A percentile compares a stretch with the other conserved stretches of the same genome.
Conservation (phyloP, 2,113 vertebrate genomes). For the Erythrolamprus reginae region DNA sequence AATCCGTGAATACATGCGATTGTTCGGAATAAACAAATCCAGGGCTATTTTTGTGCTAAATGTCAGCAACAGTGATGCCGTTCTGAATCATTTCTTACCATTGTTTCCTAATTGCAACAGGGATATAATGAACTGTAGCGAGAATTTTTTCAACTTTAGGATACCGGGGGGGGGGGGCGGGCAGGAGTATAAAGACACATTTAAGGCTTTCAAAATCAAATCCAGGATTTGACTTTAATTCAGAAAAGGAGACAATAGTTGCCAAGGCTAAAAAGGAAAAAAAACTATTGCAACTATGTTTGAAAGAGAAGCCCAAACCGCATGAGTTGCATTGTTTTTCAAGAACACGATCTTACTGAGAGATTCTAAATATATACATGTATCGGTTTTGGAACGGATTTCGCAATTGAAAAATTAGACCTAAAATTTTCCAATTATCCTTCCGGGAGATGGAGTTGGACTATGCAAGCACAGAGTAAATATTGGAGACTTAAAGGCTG, state of each 20-base stretch:
- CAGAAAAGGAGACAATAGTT: neutral
- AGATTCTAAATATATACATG: conserved; percentile 30
- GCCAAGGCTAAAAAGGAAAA: conserved; percentile 19
- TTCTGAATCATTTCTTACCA: neutral
- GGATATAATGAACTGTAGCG: conserved; percentile 9
- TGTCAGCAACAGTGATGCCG: neutral
- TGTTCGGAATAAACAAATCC: neutral
- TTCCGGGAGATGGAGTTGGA: neutral
- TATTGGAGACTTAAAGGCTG: neutral
- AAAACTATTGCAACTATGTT: neutral
- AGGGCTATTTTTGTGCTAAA: conserved; percentile 3
- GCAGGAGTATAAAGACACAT: neutral
- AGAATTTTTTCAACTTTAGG: neutral
- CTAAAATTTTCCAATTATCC: conserved; percentile 30
- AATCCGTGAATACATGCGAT: neutral
- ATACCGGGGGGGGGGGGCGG: too few species aligned
- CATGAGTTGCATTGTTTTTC: conserved; percentile 8
- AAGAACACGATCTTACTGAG: conserved; percentile 16
- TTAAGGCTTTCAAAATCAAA: conserved; percentile 6
- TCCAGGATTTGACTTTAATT: conserved; percentile 3
- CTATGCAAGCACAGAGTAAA: neutral
- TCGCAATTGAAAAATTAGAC: neutral
- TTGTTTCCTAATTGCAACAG: neutral
- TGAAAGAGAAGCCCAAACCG: conserved; percentile 21
- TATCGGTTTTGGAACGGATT: neutral